Percentiles rank a stretch among this genome's conserved stretches.
phyloP scores from a whole-genome alignment of 2,797 vertebrate species.

The Darevskia mixta region DNA sequence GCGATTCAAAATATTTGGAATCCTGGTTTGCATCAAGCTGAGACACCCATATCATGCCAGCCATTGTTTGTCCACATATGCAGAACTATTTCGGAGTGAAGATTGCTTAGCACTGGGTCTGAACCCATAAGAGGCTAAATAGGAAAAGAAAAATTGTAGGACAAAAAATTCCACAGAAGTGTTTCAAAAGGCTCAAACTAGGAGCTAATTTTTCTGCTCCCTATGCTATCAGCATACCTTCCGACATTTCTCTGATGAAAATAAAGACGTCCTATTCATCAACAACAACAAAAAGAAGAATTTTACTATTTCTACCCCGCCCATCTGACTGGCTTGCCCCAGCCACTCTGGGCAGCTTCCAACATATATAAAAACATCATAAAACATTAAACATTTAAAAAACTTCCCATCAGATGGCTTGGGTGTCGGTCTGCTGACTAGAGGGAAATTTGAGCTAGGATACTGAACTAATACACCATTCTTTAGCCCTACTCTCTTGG shows the following conservation, averaged over 20 bases:
- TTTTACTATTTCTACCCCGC: too few relatives aligned
- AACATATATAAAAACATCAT: too few relatives aligned
- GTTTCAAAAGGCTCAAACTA: not conserved
- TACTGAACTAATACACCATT: not conserved
- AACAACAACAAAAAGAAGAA: too few relatives aligned
- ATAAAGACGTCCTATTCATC: too few relatives aligned
- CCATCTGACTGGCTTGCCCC: too few relatives aligned
- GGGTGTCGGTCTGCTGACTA: not conserved
- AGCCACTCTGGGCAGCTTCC: too few relatives aligned
- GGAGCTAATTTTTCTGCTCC: not conserved
- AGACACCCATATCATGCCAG: not conserved
- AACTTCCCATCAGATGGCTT: too few relatives aligned
- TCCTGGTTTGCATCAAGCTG: not conserved
- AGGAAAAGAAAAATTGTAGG: not conserved
- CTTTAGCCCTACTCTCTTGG: not conserved
- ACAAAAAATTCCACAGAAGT: not conserved
- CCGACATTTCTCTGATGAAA: too few relatives aligned
- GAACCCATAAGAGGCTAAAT: not conserved
- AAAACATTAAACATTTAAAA: too few relatives aligned
- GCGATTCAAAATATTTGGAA: conserved; percentile 1
- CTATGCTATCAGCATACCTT: not conserved
- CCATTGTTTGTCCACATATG: not conserved
- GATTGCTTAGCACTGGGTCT: not conserved
- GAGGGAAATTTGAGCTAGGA: not conserved
- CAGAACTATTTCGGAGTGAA: not conserved